A percentile compares a stretch with the other conserved stretches of the same genome.
Evolutionary conservation across 2,888 invertebrate species (phyloP).

Genomic region (Zhuqinia jingwanae): DNA sequence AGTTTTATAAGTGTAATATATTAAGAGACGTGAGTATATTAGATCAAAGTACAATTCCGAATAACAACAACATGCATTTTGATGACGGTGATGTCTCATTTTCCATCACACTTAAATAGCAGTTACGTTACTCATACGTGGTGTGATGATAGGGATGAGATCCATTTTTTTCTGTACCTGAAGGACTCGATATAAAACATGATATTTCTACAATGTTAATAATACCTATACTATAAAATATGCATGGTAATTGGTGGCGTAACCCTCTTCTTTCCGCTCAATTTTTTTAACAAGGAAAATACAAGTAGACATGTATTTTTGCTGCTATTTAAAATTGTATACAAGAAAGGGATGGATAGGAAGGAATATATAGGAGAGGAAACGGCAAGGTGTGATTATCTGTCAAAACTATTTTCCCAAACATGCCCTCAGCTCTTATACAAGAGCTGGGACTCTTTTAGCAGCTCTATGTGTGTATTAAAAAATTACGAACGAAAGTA

Average conservation of each 20-base stretch:
- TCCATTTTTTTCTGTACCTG: slow-evolving; percentile 47
- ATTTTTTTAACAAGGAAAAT: slow-evolving; percentile 34
- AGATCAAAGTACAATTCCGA: slow-evolving; percentile 36
- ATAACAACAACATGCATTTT: slow-evolving; percentile 17
- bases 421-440: slow-evolving; percentile 68
- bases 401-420: slow-evolving; percentile 68
- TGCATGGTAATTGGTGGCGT: background rate
- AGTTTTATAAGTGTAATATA: background rate
- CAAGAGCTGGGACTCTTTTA: no score
- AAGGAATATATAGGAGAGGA: slow-evolving; percentile 60
- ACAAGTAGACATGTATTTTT: background rate
- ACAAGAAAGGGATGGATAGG: slow-evolving; percentile 46
- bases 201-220: background rate
- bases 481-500: no score
- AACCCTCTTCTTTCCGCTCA: slow-evolving; percentile 32
- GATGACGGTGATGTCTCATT: slow-evolving; percentile 21
- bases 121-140: background rate
- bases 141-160: slow-evolving; percentile 39
- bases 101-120: slow-evolving; percentile 43
- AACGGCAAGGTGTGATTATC: slow-evolving; percentile 72
- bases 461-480: no score
- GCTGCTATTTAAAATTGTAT: slow-evolving; percentile 28
- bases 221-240: background rate
- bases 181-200: slow-evolving; percentile 1
- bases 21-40: background rate